Base-by-base conservation (phyloP, 1,140 invertebrate genomes). In the Nephila pilipes region DNA sequence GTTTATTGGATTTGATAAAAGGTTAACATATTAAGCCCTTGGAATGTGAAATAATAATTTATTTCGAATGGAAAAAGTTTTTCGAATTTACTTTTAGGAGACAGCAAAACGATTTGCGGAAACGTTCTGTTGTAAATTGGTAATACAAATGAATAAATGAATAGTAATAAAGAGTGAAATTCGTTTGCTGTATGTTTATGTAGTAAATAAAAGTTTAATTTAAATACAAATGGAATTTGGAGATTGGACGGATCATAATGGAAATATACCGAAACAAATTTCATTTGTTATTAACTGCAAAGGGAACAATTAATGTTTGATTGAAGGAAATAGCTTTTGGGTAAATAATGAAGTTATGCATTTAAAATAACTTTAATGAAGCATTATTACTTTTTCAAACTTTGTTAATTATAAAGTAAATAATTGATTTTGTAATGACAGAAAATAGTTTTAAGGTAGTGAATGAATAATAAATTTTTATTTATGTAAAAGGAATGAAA, bases 1-100 rank as follows among this genome's bases (percentile, higher is more conserved):
- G 32, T 75, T 75, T 75, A 75, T 75, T 75, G 69, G 29, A 75
- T 75, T 29, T 75, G 25, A 75, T 36, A 8, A 75, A 75, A 75
- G 29, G 32, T 18, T 29, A 14, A 69, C 1, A 12, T n/a, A 63
- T 75, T 75, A 32, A 32, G 29, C 58, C 4, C 58, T 36, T 14
- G 29, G 69, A 18, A 20, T 32, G 29, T 4, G 69, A 75, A 69
- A 22, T 46, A 65, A 65, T 75, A 36, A 75, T 75, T 75, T 36
- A 36, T 75, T 75, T 75, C 32, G 12, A 36, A 20, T 8, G 22
- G 63, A 2, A 65, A 65, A 36, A 75, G 14, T 75, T 75, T 75
- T 75, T 20, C 65, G 65, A 75, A 32, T 75, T 75, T 18, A 29
- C 32, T 75, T 75, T 36, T 6, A 2, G 14, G 14, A 3, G 69